These are phyloP conservation scores for Drosophila diplacantha DNA, from an alignment of 2,888 invertebrate species.

Conservation along the genomic window DNA sequence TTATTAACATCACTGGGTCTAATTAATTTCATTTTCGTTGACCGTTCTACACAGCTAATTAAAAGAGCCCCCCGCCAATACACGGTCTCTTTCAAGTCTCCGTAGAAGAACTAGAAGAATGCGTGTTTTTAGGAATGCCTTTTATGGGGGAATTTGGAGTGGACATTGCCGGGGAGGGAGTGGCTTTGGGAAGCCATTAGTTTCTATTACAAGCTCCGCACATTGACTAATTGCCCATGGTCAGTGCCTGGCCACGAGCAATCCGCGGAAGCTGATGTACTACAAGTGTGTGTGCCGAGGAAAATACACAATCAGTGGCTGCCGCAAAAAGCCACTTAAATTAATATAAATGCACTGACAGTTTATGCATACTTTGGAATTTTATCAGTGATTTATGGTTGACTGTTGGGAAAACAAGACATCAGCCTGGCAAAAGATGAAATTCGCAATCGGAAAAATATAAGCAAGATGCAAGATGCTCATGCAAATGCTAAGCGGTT, in stretches of 20 bases:
- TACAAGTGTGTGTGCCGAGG: conserved; percentile 8
- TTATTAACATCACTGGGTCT: conserved; percentile 52
- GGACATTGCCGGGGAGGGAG: neutral
- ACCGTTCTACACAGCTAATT: conserved; percentile 39
- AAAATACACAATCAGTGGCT: conserved; percentile 20
- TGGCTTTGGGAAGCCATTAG: conserved; percentile 42
- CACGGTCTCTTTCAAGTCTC: conserved; percentile 35
- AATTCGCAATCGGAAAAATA: conserved; percentile 34
- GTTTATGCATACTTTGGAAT: conserved; percentile 44
- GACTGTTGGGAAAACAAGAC: conserved; percentile 29
- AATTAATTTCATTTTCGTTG: conserved; percentile 58
- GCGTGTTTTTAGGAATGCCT: conserved; percentile 39
- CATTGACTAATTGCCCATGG: conserved; percentile 50
- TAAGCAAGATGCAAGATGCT: neutral
- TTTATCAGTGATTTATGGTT: conserved; percentile 60
- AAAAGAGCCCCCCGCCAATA: conserved; percentile 23
- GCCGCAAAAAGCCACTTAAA: conserved; percentile 27
- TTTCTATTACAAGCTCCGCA: conserved; percentile 52
- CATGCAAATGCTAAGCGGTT: conserved; percentile 11
- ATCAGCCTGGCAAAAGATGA: conserved; percentile 24
- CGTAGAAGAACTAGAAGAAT: conserved; percentile 17
- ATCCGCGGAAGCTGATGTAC: conserved; percentile 38
- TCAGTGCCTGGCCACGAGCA: conserved; percentile 43
- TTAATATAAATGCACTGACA: conserved; percentile 48
- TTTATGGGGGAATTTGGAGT: conserved; percentile 17